A percentile compares a stretch with the other conserved stretches of the same genome.
phyloP scores from a whole-genome alignment of 2,113 vertebrate genomes.

The Xenotilapia caudafasciata region DNA sequence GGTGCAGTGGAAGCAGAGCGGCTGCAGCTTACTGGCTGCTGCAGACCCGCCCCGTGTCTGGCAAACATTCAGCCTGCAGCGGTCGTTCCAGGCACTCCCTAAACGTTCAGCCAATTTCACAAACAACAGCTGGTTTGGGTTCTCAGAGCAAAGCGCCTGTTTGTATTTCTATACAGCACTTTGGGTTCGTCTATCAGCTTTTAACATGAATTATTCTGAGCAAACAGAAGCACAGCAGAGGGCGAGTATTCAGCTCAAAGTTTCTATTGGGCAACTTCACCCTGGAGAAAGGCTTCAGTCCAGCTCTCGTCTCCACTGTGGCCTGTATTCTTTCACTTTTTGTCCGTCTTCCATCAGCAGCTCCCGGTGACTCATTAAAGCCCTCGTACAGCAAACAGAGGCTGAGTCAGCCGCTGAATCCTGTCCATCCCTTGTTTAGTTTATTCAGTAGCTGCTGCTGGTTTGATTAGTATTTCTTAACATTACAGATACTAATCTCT shows the following conservation, averaged over 20 bases:
- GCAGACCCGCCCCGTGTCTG: conserved; percentile 47
- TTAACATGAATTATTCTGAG: neutral
- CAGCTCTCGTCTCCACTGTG: neutral
- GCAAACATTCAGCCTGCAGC: conserved; percentile 8
- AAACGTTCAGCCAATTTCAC: neutral
- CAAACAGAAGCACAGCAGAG: neutral
- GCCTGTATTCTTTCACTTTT: neutral
- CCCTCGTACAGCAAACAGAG: neutral
- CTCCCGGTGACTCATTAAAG: conserved; percentile 30
- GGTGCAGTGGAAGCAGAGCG: neutral
- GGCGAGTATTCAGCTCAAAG: neutral
- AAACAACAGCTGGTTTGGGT: conserved; percentile 5
- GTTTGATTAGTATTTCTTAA: neutral
- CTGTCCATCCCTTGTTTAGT: conserved; percentile 48
- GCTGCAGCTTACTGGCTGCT: conserved; percentile 25
- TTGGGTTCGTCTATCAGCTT: neutral
- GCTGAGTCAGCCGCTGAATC: conserved; percentile 42
- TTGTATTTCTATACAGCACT: neutral
- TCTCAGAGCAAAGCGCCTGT: neutral
- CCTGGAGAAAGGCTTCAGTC: neutral
- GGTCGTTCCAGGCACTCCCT: conserved; percentile 34
- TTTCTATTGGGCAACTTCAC: neutral
- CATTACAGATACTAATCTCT: neutral
- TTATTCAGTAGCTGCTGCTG: neutral
- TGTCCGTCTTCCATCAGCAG: neutral